These are phyloP conservation scores for Neopipo cinnamomea DNA, from an alignment of 2,113 vertebrate species.

Conservation along the genomic window DNA sequence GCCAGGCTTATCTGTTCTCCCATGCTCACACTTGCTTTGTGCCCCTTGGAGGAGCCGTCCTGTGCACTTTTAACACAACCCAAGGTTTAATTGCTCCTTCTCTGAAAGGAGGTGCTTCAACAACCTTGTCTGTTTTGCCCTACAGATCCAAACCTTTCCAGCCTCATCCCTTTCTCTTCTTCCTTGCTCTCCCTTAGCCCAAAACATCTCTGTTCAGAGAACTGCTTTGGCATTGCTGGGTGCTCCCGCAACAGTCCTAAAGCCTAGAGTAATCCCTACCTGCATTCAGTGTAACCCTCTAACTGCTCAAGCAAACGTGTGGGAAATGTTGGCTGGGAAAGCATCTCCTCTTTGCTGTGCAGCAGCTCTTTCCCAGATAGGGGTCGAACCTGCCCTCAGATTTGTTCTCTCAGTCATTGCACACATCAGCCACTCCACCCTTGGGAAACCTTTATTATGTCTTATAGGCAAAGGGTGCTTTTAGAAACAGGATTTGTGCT, in stretches of 20 bases:
- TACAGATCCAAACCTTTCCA: neutral
- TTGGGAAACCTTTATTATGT: slow-evolving; percentile 3
- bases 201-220: neutral
- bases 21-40: accelerated
- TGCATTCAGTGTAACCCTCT: neutral
- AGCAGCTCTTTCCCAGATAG: neutral
- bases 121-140: neutral
- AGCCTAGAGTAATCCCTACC: neutral
- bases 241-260: neutral
- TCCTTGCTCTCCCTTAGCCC: neutral
- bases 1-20: neutral
- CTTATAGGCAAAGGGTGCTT: neutral
- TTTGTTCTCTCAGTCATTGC: neutral
- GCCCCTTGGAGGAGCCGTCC: neutral
- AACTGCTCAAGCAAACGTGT: neutral
- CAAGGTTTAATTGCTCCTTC: neutral
- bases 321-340: neutral
- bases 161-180: neutral
- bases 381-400: neutral
- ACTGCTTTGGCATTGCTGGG: neutral
- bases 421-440: neutral
- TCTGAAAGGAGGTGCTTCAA: neutral
- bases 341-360: neutral
- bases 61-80: neutral
- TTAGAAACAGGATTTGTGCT: neutral